A percentile compares a stretch with the other conserved stretches of the same genome.
These are phyloP conservation scores for Dilophus febrilis DNA, from an alignment of 2,888 invertebrate species.

Conservation along the genomic window DNA sequence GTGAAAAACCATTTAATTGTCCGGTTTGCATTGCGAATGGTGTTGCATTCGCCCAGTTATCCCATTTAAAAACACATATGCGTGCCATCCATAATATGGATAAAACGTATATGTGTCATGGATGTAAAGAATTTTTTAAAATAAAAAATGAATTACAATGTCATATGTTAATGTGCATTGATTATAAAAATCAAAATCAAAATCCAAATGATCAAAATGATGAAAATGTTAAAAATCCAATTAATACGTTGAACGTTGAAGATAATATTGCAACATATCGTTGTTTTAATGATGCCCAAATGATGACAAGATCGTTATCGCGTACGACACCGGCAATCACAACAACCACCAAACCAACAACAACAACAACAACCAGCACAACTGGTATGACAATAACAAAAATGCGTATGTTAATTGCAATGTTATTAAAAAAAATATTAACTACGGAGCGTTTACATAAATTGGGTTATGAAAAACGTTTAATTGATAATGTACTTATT, in stretches of 20 bases:
- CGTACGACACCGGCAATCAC: conserved; percentile 14
- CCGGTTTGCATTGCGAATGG: conserved; percentile 42
- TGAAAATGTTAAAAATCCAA: too few species aligned
- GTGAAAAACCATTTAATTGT: conserved; percentile 67
- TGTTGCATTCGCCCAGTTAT: conserved; percentile 61
- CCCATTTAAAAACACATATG: conserved; percentile 81
- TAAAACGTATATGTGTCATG: conserved; percentile 59
- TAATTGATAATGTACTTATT: conserved; percentile 65
- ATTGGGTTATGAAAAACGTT: conserved; percentile 51
- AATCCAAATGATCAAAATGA: conserved; percentile 5
- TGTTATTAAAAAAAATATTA: conserved; percentile 67
- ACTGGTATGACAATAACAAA: conserved; percentile 49
- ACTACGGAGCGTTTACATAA: conserved; percentile 59
- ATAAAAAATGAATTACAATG: conserved; percentile 53
- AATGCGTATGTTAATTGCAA: conserved; percentile 63
- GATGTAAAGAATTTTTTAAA: conserved; percentile 57
- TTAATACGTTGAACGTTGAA: too few species aligned
- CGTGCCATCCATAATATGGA: conserved; percentile 62
- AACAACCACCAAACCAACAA: background rate
- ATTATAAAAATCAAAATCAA: conserved; percentile 10
- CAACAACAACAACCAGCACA: conserved; percentile 14
- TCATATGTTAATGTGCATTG: conserved; percentile 42
- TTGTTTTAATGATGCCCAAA: background rate
- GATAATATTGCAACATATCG: too few species aligned
- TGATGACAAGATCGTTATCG: conserved; percentile 19